Evolutionary conservation across 1,140 invertebrate species (phyloP), one percentile per base, ranked within the genome.

Genomic region (Heliconius hewitsoni): DNA sequence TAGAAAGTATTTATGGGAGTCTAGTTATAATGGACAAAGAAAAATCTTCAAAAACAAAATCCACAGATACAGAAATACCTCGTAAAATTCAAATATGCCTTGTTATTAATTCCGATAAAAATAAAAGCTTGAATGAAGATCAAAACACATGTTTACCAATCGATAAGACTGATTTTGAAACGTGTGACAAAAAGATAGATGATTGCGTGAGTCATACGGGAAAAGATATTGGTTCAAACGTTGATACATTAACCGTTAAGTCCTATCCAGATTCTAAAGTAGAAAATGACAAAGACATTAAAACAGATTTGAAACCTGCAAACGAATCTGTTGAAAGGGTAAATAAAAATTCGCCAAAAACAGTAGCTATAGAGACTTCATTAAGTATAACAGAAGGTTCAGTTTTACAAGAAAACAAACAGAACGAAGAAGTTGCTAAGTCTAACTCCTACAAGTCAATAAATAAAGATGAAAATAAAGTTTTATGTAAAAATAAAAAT

Each of bases 51-150:
- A 80, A 9, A 75, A 82, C 82, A 82, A 76, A 57, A 57, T 16
- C 74, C 27, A 66, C 78, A 19, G 82, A 87, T 74, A 88, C 87
- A 79, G 85, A 89, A 50, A 84, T 84, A 73, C 80, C 84, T 6
- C 86, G 91, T 60, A 94, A 93, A 90, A 93, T 93, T 74, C 87
- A 93, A 88, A 93, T 94, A 78, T 90, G 91, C 83, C 83, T 93
- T 30, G 90, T 93, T 30, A 88, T 94, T 18, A 93, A 93, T 84
- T 86, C 90, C 5, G 89, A 92, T 71, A 86, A 90, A 78, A 82
- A 84, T 71, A 81, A 82, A 85, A 77, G 60, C 18, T 27, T 66
- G 18, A 70, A 73, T 23, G 81, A 83, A 76, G 70, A 78, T 37
- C 72, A 80, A 19, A 73, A 82, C 39, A 79, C 80, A 76, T 81